Conservation (phyloP, 2,113 vertebrate genomes). For the Brienomyrus brachyistius region DNA sequence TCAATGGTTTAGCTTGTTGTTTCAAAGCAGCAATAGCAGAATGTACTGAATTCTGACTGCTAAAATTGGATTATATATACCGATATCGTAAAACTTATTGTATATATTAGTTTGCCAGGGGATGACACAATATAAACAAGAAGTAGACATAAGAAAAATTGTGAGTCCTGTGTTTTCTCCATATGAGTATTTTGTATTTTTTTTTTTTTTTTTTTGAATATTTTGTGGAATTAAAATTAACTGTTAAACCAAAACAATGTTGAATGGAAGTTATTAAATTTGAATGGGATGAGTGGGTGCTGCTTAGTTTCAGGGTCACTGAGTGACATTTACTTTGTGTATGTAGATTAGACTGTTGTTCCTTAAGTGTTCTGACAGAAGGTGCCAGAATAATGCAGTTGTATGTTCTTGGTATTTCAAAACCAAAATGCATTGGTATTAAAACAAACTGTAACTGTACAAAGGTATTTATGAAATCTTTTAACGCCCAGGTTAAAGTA, state of each 20-base stretch:
- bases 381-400: not conserved
- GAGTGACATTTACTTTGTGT: not conserved
- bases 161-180: slow-evolving; percentile 99
- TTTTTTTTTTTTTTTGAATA: slow-evolving; percentile 99
- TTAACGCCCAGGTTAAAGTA: not conserved
- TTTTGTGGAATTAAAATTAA: slow-evolving; percentile 99
- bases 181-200: slow-evolving; percentile 99
- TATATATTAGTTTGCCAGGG: slow-evolving; percentile 99
- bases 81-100: slow-evolving; percentile 99
- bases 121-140: slow-evolving; percentile 98
- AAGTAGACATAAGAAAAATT: slow-evolving; percentile 91
- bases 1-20: slow-evolving; percentile 88
- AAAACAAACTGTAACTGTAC: not conserved
- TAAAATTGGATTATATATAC: slow-evolving; percentile 85
- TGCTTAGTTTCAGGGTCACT: not conserved
- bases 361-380: not conserved
- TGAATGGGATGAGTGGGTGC: not conserved
- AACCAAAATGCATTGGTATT: not conserved
- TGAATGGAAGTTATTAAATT: slow-evolving; percentile 35
- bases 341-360: not conserved
- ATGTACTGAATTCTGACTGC: slow-evolving; percentile 83
- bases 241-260: slow-evolving; percentile 83
- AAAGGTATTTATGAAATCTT: not conserved
- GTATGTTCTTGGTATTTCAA: not conserved
- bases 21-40: slow-evolving; percentile 86